These are phyloP conservation scores for Lordiphosa clarofinis DNA, from an alignment of 1,140 invertebrate genomes.

Conservation along the genomic window DNA sequence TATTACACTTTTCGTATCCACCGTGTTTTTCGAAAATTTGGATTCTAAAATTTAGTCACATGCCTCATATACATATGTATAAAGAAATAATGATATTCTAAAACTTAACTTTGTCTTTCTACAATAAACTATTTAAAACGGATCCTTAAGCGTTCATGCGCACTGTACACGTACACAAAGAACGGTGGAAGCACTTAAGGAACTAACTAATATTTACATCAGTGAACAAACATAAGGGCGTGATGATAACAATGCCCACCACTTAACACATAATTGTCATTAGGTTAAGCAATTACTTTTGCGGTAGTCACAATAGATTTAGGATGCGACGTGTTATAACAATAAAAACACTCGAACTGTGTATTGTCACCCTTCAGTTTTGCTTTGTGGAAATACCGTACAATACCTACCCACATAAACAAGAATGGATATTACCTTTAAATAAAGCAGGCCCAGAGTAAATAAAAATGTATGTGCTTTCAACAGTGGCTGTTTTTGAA, in stretches of 20 bases:
- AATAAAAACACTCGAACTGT: slow-evolving; percentile 74
- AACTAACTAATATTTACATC: slow-evolving; percentile 21
- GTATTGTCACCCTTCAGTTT: slow-evolving; percentile 65
- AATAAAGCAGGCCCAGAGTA: slow-evolving; percentile 50
- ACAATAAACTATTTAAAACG: neutral
- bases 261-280: slow-evolving; percentile 73
- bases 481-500: slow-evolving; percentile 69
- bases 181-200: slow-evolving; percentile 1
- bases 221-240: slow-evolving; percentile 25
- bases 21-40: neutral
- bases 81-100: no score
- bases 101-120: no score
- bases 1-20: no score
- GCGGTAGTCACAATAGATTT: slow-evolving; percentile 53
- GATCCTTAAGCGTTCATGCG: neutral
- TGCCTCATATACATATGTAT: neutral
- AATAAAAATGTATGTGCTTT: slow-evolving; percentile 32
- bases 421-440: slow-evolving; percentile 61
- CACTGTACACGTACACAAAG: neutral
- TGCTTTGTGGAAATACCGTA: slow-evolving; percentile 51
- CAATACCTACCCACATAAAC: slow-evolving; percentile 61
- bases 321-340: slow-evolving; percentile 73
- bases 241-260: slow-evolving; percentile 44
- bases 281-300: slow-evolving; percentile 73
- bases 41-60: neutral